A percentile compares a stretch with the other conserved stretches of the same genome.
phyloP scores from a whole-genome alignment of 1,140 invertebrate genomes.

The Saxidomus purpurata region DNA sequence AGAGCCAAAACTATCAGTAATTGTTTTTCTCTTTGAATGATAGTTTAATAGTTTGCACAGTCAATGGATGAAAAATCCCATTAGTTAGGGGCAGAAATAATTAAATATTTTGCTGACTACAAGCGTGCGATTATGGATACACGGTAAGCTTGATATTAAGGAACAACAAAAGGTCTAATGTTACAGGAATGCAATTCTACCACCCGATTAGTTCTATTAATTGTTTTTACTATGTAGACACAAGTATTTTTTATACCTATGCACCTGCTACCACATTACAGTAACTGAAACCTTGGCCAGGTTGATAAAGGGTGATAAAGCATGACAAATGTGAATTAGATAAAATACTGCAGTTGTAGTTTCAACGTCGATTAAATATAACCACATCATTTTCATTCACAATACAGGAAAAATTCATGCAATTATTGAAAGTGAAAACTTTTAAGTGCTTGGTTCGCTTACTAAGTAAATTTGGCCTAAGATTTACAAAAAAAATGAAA shows the following conservation, averaged over 20 bases:
- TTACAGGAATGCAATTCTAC: conserved; percentile 40
- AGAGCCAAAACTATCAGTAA: not conserved
- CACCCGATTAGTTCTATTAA: conserved; percentile 20
- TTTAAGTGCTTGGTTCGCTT: too few relatives aligned
- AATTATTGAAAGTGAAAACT: too few relatives aligned
- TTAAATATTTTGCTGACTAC: conserved; percentile 18
- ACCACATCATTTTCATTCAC: too few relatives aligned
- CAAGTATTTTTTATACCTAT: not conserved
- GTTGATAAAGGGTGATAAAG: not conserved
- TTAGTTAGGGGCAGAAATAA: not conserved
- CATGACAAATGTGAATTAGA: not conserved
- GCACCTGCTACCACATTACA: conserved; percentile 13
- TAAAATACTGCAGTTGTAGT: too few relatives aligned
- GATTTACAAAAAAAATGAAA: too few relatives aligned
- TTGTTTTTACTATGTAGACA: conserved; percentile 6
- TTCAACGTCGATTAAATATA: too few relatives aligned
- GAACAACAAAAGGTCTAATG: conserved; percentile 26
- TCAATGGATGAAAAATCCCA: conserved; percentile 10
- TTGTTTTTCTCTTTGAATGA: not conserved
- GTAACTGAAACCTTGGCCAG: not conserved
- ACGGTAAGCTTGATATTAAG: conserved; percentile 9
- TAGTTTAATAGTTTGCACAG: not conserved
- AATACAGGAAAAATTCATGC: too few relatives aligned
- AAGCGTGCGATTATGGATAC: not conserved
- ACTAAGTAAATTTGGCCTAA: too few relatives aligned